These are phyloP conservation scores for Theristicus caerulescens DNA, from an alignment of 2,113 vertebrate genomes.

Conservation along the genomic window DNA sequence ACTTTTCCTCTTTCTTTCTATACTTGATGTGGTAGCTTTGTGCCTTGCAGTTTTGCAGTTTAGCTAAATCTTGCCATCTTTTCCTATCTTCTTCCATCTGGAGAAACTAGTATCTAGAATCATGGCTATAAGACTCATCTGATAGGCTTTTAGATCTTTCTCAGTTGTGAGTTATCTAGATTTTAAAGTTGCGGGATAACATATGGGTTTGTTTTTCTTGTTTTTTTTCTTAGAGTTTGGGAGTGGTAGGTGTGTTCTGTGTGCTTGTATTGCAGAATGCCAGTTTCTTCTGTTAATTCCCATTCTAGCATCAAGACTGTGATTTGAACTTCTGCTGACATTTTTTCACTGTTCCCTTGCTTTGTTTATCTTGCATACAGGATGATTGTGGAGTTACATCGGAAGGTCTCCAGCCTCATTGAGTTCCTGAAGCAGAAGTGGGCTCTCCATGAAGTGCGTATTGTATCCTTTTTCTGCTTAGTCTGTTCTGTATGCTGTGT, in stretches of 20 bases:
- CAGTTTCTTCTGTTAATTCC: neutral
- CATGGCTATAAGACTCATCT: neutral
- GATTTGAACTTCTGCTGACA: neutral
- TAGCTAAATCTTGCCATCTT: neutral
- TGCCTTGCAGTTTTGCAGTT: neutral
- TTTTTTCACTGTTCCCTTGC: neutral
- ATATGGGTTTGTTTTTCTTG: neutral
- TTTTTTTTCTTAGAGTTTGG: neutral
- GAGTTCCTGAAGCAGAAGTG: conserved; percentile 98
- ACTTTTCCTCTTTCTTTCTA: neutral
- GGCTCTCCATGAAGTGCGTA: conserved; percentile 90
- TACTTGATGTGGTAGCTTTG: neutral
- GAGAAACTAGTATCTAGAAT: neutral
- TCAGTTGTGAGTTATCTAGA: neutral
- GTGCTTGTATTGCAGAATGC: neutral
- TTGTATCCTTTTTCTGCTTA: conserved; percentile 87
- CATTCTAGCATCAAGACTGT: neutral
- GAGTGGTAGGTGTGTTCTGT: neutral
- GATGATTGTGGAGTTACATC: conserved; percentile 97
- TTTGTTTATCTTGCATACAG: conserved; percentile 57
- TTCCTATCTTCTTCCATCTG: neutral
- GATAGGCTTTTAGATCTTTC: neutral
- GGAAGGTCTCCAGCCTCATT: conserved; percentile 97
- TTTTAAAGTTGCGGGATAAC: neutral
- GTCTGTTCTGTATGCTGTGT: neutral